Evolutionary conservation across 2,888 invertebrate species (phyloP), one percentile per base, ranked within the genome.

Genomic region (Brachypalpus laphriformis): DNA sequence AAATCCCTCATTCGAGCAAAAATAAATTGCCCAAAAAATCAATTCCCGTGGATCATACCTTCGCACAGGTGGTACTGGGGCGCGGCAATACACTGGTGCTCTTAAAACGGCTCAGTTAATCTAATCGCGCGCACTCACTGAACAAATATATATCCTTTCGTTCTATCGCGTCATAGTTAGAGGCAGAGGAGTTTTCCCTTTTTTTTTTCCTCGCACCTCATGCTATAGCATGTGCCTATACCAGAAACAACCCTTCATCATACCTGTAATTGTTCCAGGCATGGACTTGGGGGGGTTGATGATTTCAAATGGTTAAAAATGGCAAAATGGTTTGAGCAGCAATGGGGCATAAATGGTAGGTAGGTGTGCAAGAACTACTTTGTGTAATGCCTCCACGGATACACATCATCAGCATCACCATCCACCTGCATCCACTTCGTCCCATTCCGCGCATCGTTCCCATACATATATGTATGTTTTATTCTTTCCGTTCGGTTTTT

Each of bases 181-280:
- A n/a, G 56, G 11, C 28, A 22, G 22, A 56, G 22, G 40, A 16
- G 45, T 47, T 57, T 63, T 56, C 37, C 42, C 18, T 16, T 68
- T 56, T 45, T 16, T 68, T 56, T 51, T 66, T 11, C 54, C 20
- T 56, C 22, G 20, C 37, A 16, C 45, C 1, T n/a, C 49, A 22
- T 0, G 8, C 16, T 7, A n/a, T n/a, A n/a, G n/a, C n/a, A n/a
- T n/a, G n/a, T n/a, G n/a, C n/a, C n/a, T n/a, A n/a, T n/a, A n/a
- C n/a, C n/a, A n/a, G n/a, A n/a, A n/a, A 45, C 71, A 82, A 65
- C 65, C 57, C 59, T 77, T 65, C 82, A 77, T 65, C 82, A 40
- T 37, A 63, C 65, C 59, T 71, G 71, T 82, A 77, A 82, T 82
- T 77, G 77, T 77, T 82, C 37, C 49, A 56, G 71, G 42, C 65